phyloP scores from a whole-genome alignment of 2,113 vertebrate species.

The Synodontis membranacea region DNA sequence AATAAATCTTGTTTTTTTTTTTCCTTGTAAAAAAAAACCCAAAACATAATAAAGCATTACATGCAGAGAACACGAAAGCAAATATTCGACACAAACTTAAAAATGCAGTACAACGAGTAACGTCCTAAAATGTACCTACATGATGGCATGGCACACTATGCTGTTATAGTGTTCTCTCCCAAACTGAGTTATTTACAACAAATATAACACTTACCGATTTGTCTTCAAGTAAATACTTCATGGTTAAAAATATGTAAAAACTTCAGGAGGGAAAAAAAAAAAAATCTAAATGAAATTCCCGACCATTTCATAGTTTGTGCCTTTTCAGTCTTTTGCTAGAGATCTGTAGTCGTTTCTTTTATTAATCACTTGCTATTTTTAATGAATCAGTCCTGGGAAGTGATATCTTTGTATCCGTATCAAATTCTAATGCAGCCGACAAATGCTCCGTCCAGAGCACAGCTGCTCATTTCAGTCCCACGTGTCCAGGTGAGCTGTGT shows the following conservation, averaged over 20 bases:
- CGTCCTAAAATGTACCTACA: not conserved
- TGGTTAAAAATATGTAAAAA: conserved; percentile 17
- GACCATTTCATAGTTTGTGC: conserved; percentile 28
- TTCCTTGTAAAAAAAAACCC: too few species aligned
- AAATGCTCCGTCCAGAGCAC: not conserved
- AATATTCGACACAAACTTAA: not conserved
- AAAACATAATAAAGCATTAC: conserved; percentile 14
- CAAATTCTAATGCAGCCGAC: not conserved
- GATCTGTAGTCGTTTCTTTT: not conserved
- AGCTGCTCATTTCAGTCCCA: conserved; percentile 29
- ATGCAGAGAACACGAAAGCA: not conserved
- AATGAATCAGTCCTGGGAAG: not conserved
- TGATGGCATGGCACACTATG: not conserved
- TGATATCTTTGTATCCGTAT: conserved; percentile 3
- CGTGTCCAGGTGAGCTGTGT: conserved; percentile 4
- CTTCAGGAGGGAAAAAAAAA: not conserved
- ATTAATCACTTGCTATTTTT: conserved; percentile 12
- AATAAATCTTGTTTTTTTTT: not conserved
- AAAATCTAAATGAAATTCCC: not conserved
- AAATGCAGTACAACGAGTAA: conserved; percentile 1
- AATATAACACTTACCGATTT: conserved; percentile 34
- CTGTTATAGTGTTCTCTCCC: not conserved
- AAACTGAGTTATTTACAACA: conserved; percentile 6
- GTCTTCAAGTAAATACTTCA: conserved; percentile 30
- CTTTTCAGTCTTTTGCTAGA: conserved; percentile 16